Evolutionary conservation across 2,797 vertebrate genomes (phyloP), one percentile per base, ranked within the genome.

Genomic region (Notolabrus celidotus): DNA sequence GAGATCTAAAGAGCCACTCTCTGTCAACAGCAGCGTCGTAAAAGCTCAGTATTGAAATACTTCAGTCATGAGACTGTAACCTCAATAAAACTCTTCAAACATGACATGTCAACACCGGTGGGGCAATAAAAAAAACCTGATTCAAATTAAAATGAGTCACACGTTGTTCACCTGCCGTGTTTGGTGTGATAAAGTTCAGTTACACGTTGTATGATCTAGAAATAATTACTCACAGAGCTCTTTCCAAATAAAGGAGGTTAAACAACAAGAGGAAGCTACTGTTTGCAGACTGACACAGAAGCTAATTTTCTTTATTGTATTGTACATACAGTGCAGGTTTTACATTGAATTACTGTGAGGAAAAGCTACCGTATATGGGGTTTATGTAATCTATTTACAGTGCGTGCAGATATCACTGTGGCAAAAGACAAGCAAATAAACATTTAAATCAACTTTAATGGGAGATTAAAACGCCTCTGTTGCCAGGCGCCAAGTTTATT

Each of bases 101-200:
- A 57, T 31, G 31, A 59, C 59, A 39, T 68, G 83, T 78, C 77
- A 67, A 70, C 61, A 53, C 27, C 17, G 3, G 16, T 2, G n/a
- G 78, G 29, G 0, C 86, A 71, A 86, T 85, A 81, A 82, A 36
- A 88, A 83, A 82, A 41, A 58, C 29, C 67, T 67, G 34, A 10
- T 59, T 84, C 67, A 79, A 87, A 84, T 84, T 84, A 87, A 58
- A 74, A 20, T 69, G 84, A 85, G 58, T 85, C 80, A 85, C 78
- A 69, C 75, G 77, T 84, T 74, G 65, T 31, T 73, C 68, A 71
- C 46, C 51, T 70, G 71, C 63, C 43, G 43, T 75, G 71, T 82
- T 72, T 72, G 67, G 39, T 41, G 53, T 68, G 77, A 86, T 80
- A 77, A 78, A 68, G 51, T 63, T 51, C 53, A 7, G 27, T 50